These are phyloP conservation scores for Phrynosoma platyrhinos DNA, from an alignment of 2,113 vertebrate species.

Conservation along the genomic window DNA sequence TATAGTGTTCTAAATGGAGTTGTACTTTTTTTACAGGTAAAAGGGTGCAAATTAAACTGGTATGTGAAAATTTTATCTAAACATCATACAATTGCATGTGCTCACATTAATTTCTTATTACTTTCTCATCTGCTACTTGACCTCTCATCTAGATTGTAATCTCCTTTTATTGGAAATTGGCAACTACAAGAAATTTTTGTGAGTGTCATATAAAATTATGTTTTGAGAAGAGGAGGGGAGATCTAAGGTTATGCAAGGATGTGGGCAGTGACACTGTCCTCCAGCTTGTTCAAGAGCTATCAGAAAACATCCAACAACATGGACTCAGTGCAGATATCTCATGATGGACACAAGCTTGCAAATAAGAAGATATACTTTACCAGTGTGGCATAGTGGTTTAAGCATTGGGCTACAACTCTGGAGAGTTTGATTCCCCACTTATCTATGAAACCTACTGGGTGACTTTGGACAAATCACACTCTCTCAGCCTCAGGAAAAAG, in stretches of 20 bases:
- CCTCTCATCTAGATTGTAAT: not conserved
- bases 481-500: too few species aligned
- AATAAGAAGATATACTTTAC: not conserved
- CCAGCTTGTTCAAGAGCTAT: not conserved
- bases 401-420: too few species aligned
- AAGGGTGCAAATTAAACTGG: not conserved
- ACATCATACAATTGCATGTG: not conserved
- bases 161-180: not conserved
- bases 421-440: too few species aligned
- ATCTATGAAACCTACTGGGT: too few species aligned
- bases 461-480: too few species aligned
- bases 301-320: not conserved
- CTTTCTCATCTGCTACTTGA: not conserved
- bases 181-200: not conserved
- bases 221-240: not conserved
- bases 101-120: not conserved
- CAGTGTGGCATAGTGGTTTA: not conserved
- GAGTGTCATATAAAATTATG: too few species aligned
- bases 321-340: not conserved
- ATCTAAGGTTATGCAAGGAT: not conserved
- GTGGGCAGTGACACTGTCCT: not conserved
- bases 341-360: not conserved
- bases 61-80: not conserved
- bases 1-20: rapidly evolving
- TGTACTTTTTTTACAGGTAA: not conserved